phyloP scores from a whole-genome alignment of 1,140 invertebrate species.

The Drosophila albomicans region DNA sequence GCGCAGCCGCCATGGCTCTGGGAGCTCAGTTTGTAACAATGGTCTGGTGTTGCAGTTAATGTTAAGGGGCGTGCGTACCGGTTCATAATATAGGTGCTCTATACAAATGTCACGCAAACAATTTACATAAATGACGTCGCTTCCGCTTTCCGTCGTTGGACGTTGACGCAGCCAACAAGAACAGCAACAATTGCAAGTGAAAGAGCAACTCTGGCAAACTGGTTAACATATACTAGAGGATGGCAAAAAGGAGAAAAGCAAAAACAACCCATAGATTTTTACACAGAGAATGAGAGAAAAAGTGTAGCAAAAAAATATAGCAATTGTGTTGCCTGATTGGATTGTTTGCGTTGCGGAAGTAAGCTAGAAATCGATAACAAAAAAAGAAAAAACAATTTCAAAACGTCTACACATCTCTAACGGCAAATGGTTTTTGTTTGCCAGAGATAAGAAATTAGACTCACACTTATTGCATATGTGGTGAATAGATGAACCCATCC shows the following conservation, averaged over 20 bases:
- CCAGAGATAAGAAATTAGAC: conserved; percentile 30
- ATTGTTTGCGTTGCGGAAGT: conserved; percentile 45
- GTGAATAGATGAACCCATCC: background rate
- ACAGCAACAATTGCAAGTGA: conserved; percentile 59
- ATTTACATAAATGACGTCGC: conserved; percentile 81
- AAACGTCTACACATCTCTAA: conserved; percentile 28
- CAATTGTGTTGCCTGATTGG: conserved; percentile 50
- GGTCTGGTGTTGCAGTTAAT: conserved; percentile 43
- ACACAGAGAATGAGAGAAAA: conserved; percentile 41
- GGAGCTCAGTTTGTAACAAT: conserved; percentile 21
- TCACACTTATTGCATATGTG: background rate
- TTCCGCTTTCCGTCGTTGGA: conserved; percentile 57
- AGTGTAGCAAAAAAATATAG: conserved; percentile 41
- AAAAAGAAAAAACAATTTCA: conserved; percentile 48
- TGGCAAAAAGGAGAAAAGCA: conserved; percentile 33
- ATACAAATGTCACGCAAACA: conserved; percentile 81
- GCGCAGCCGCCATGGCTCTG: conserved; percentile 33
- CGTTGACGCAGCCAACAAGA: conserved; percentile 53
- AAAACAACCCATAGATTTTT: conserved; percentile 31
- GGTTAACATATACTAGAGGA: conserved; percentile 22
- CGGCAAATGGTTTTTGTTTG: conserved; percentile 32
- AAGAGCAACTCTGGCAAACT: conserved; percentile 36
- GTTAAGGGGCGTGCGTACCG: conserved; percentile 42
- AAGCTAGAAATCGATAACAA: conserved; percentile 60
- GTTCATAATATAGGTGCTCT: conserved; percentile 61